phyloP scores from a whole-genome alignment of 2,113 vertebrate genomes.

The Zonotrichia leucophrys region DNA sequence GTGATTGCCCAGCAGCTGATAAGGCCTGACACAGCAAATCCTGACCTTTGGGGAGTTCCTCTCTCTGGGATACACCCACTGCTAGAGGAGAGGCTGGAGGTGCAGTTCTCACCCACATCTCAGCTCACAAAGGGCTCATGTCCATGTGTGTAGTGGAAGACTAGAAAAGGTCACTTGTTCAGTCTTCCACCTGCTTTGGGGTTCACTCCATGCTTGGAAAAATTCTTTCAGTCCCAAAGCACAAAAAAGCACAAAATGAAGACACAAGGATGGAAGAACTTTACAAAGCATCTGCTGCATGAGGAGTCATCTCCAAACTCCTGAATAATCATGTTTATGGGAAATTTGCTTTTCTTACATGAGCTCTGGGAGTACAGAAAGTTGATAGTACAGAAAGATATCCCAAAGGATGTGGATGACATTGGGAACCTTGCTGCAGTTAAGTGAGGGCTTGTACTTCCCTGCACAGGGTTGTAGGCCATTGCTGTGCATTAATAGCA shows the following conservation, averaged over 20 bases:
- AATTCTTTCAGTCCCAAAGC: not conserved
- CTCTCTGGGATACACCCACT: too few relatives aligned
- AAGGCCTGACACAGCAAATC: not conserved
- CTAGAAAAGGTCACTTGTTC: not conserved
- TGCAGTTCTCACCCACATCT: not conserved
- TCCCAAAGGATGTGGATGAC: not conserved
- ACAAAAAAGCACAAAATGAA: not conserved
- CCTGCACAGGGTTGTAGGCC: not conserved
- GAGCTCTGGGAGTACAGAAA: not conserved
- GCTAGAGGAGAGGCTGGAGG: fast-evolving
- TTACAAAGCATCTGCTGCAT: not conserved
- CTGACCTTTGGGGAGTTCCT: not conserved
- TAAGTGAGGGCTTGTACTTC: not conserved
- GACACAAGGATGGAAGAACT: not conserved
- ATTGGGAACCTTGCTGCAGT: not conserved
- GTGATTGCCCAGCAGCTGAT: not conserved
- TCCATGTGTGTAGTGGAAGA: fast-evolving
- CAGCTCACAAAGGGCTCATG: not conserved
- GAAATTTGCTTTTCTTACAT: not conserved
- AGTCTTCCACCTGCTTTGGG: not conserved
- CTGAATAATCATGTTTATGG: not conserved
- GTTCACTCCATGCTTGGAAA: not conserved
- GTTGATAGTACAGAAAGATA: not conserved
- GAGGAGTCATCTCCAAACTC: not conserved
- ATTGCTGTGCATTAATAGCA: not conserved